phyloP scores from a whole-genome alignment of 2,113 vertebrate genomes.

The Brienomyrus brachyistius region DNA sequence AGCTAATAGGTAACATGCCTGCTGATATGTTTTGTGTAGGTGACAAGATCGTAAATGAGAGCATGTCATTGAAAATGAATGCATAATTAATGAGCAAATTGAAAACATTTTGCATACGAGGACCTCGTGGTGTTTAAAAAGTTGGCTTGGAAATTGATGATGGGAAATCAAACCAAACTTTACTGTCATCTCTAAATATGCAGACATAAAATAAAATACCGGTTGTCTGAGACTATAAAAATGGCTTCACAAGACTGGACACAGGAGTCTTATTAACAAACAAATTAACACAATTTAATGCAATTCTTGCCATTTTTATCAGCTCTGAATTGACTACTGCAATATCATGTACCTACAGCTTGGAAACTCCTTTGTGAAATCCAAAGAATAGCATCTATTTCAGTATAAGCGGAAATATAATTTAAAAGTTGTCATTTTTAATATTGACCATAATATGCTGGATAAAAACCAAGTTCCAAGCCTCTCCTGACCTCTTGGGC shows the following conservation, averaged over 20 bases:
- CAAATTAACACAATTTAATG: not conserved
- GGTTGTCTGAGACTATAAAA: not conserved
- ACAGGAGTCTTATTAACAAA: not conserved
- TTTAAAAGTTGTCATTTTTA: too few relatives aligned
- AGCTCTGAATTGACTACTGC: too few relatives aligned
- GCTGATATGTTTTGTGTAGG: too few relatives aligned
- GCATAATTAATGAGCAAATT: constrained; percentile 2
- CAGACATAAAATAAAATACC: not conserved
- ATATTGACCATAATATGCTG: not conserved
- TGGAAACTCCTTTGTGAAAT: too few relatives aligned
- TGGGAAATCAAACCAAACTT: not conserved
- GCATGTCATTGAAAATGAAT: not conserved
- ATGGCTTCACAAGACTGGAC: not conserved
- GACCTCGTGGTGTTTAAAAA: not conserved
- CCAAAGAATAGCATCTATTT: too few relatives aligned
- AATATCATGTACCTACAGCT: too few relatives aligned
- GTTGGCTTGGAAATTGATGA: not conserved
- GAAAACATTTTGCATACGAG: not conserved
- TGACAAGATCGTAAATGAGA: not conserved
- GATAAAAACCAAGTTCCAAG: too few relatives aligned
- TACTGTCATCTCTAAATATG: not conserved
- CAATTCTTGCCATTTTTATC: not conserved
- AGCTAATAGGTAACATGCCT: not conserved
- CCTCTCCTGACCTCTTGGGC: too few relatives aligned
- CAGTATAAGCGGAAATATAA: too few relatives aligned